Base-by-base conservation (phyloP, 2,888 invertebrate species). In the Eueremaeus valkanovi region DNA sequence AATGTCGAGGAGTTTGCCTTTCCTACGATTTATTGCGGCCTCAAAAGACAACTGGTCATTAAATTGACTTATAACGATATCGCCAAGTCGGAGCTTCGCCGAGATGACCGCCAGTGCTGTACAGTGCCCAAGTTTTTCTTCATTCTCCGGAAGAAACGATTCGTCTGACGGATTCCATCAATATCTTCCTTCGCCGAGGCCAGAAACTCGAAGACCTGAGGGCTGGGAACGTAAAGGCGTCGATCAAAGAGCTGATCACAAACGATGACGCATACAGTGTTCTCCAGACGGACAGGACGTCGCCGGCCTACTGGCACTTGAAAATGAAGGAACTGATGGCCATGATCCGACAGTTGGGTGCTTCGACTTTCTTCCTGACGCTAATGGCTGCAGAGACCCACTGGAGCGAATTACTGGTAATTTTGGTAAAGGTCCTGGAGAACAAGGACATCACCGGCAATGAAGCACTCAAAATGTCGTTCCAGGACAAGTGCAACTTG, bases 331-430 rank as follows among this genome's bases (percentile, higher is more conserved):
- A 79, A 27, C 49, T 80, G 0, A 58, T 80, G 33, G 80, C 80
- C 27, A 78, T 79, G 61, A 77, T 81, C 1, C 75, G 80, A 29
- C 80, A 81, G 70, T 73, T 81, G 18, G 77, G 77, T 8, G 77
- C 78, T 21, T 79, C 79, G 18, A 80, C 80, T 0, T 80, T 75
- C 55, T 81, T 81, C 40, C 29, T 81, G 11, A 79, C 80, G 13
- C 55, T 81, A 24, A 79, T 79, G 36, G 75, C 80, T 16, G 79
- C 80, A 63, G 81, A 81, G 63, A 42, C 76, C n/a, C 78, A 77
- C 36, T 81, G 81, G 80, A 11, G 58, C 2, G 80, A 81, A 40
- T 77, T 80, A 9, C 36, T 81, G 3, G 49, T 66, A 9, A 73
- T 72, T 27, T 78, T 81, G 18, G 31, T 61, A 11, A 76, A 70